Conservation (phyloP, 1,140 invertebrate species). For the Rhopalosiphum padi region DNA sequence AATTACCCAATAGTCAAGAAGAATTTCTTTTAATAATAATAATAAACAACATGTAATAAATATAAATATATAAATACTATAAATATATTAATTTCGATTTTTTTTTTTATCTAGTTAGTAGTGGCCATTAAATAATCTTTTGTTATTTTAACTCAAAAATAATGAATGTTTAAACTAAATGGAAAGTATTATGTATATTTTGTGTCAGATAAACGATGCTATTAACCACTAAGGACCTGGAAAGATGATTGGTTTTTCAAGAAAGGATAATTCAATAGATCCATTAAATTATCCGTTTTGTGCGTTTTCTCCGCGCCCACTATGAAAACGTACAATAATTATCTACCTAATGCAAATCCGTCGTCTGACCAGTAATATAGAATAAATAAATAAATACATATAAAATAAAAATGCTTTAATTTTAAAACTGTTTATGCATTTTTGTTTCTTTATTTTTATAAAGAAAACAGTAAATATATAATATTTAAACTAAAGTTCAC, state of each 20-base stretch:
- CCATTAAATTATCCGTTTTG: neutral
- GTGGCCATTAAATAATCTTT: neutral
- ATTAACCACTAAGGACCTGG: neutral
- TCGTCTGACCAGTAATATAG: neutral
- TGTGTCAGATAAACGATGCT: neutral
- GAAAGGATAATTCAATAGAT: neutral
- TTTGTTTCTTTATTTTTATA: neutral
- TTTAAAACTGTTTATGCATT: neutral
- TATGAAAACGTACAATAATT: neutral
- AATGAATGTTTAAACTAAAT: neutral
- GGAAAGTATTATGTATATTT: neutral
- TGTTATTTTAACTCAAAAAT: neutral
- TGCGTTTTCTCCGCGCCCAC: neutral
- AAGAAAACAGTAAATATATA: neutral
- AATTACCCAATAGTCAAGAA: neutral
- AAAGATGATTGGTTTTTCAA: neutral
- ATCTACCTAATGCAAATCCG: neutral
- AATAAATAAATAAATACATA: neutral
- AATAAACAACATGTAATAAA: neutral
- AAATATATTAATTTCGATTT: neutral
- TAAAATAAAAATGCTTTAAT: neutral
- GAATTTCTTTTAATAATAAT: neutral
- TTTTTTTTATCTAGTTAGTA: neutral
- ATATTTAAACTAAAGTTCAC: neutral
- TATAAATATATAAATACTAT: neutral